Percentiles rank a stretch among this genome's conserved stretches.
Evolutionary conservation across 2,888 invertebrate genomes (phyloP).

Genomic region (Chalcis sispes): DNA sequence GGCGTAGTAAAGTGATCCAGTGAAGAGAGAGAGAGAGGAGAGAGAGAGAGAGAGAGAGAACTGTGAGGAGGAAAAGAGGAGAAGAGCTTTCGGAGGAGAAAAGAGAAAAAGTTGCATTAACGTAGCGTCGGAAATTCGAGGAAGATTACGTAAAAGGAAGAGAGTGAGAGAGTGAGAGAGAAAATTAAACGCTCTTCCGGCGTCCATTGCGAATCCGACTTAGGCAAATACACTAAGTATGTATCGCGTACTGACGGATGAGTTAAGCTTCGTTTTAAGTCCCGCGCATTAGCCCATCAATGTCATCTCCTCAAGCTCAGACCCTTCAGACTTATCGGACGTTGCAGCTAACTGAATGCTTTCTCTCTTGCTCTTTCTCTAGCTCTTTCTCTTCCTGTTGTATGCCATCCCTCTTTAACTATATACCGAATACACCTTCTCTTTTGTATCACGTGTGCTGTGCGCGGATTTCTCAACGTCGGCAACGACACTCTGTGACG

Average conservation of each 20-base stretch:
- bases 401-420: not conserved
- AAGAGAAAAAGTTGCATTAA: constrained; percentile 25
- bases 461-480: constrained; percentile 44
- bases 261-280: constrained; percentile 75
- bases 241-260: constrained; percentile 73
- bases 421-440: not conserved
- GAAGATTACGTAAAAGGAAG: constrained; percentile 44
- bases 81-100: not conserved
- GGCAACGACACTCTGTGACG: constrained; percentile 22
- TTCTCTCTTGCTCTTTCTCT: constrained; percentile 16
- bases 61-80: too few relatives aligned
- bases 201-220: constrained; percentile 57
- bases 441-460: constrained; percentile 22
- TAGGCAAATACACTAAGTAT: constrained; percentile 58
- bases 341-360: constrained; percentile 67
- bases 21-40: not conserved
- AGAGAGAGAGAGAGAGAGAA: not conserved
- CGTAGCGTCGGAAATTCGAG: constrained; percentile 31
- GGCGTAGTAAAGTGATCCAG: not conserved
- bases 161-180: constrained; percentile 33
- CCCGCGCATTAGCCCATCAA: constrained; percentile 72
- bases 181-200: constrained; percentile 49
- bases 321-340: constrained; percentile 76
- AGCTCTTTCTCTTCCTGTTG: constrained; percentile 13
- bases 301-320: constrained; percentile 74